Conservation (phyloP, 37 sponge, comb jelly and placozoan genomes). For the Hexactinellida sp. region DNA sequence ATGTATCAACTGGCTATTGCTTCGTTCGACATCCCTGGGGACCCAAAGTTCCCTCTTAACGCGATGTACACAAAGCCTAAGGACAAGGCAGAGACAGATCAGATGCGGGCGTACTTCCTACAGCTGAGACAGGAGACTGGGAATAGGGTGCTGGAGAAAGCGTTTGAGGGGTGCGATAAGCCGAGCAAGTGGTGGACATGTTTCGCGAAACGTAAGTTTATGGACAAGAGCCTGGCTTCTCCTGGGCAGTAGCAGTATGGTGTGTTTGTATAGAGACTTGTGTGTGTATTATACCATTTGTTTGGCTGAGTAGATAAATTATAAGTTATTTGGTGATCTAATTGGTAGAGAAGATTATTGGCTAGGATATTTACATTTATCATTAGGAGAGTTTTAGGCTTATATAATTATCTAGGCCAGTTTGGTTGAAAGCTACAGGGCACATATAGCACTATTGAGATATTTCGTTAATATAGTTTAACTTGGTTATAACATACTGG, state of each 20-base stretch:
- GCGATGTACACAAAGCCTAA: constrained; percentile 70
- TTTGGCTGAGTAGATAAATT: too few species aligned
- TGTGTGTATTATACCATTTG: not conserved
- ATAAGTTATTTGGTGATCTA: too few species aligned
- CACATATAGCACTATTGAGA: too few species aligned
- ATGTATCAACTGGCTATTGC: constrained; percentile 75
- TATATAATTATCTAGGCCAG: too few species aligned
- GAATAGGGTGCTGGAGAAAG: constrained; percentile 81
- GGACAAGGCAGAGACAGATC: constrained; percentile 56
- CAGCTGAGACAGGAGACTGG: constrained; percentile 91
- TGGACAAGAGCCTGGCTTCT: constrained; percentile 96
- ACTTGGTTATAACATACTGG: too few species aligned
- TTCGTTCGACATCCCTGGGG: constrained; percentile 86
- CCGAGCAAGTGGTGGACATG: constrained; percentile 98
- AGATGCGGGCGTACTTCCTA: constrained; percentile 73
- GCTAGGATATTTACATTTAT: too few species aligned
- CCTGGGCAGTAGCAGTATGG: constrained; percentile 61
- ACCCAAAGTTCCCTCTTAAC: constrained; percentile 85
- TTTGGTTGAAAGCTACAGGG: too few species aligned
- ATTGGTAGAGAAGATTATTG: too few species aligned
- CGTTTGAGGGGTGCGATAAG: constrained; percentile 46
- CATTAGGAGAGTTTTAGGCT: too few species aligned
- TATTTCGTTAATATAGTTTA: too few species aligned
- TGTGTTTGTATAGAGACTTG: not conserved
- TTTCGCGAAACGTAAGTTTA: constrained; percentile 89